A percentile compares a stretch with the other conserved stretches of the same genome.
Conservation (phyloP, 2,113 vertebrate species). For the Cynocephalus volans region DNA sequence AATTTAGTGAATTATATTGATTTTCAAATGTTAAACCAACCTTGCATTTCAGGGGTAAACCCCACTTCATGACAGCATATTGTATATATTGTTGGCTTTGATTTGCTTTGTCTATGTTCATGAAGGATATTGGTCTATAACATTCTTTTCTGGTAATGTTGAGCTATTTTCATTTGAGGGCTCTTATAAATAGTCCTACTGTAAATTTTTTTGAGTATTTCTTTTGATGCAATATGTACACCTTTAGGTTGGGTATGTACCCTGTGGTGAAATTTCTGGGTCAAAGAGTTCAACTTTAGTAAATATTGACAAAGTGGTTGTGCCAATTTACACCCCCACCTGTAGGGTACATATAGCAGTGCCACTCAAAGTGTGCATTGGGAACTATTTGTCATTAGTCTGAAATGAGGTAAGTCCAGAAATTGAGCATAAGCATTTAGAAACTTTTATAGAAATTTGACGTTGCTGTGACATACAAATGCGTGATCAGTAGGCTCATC, state of each 20-base stretch:
- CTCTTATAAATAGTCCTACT: neutral
- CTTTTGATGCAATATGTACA: too few relatives aligned
- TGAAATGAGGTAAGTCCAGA: neutral
- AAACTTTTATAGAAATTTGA: neutral
- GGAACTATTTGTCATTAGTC: neutral
- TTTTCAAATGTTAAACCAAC: neutral
- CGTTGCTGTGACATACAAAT: neutral
- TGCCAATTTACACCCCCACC: neutral
- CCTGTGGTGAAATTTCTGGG: neutral
- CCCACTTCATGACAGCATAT: neutral
- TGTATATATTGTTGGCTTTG: neutral
- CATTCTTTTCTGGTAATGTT: neutral
- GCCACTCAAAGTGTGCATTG: neutral
- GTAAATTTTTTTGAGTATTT: neutral
- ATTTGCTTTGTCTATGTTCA: neutral
- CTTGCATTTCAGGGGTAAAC: neutral
- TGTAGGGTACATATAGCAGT: rapidly evolving
- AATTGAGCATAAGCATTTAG: neutral
- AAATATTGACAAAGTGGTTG: neutral
- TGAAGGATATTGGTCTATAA: neutral
- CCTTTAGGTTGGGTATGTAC: neutral
- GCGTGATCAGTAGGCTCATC: rapidly evolving
- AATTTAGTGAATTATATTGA: neutral
- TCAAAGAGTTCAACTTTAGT: neutral
- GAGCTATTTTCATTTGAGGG: neutral